These are phyloP conservation scores for Harlomillsia oculata DNA, from an alignment of 1,140 invertebrate species.

Conservation along the genomic window DNA sequence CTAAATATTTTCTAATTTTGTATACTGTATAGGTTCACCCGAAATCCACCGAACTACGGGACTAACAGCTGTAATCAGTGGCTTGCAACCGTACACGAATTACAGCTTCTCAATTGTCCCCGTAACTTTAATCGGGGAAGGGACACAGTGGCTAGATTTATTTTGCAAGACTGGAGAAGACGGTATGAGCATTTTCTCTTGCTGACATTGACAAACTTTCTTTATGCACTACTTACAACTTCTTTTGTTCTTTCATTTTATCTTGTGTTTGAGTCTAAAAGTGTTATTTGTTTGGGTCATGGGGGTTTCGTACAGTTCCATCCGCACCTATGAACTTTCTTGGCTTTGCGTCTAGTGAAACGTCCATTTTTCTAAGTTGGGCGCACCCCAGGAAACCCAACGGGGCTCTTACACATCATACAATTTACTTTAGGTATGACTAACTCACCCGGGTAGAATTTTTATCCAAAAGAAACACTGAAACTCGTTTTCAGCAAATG, in stretches of 20 bases:
- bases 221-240: too few species aligned
- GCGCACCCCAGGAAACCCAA: conserved; percentile 60
- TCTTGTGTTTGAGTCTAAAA: too few species aligned
- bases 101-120: conserved; percentile 72
- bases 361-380: conserved; percentile 65
- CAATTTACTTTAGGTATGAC: conserved; percentile 48
- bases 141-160: conserved; percentile 54
- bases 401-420: conserved; percentile 62
- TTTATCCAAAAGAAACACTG: neutral
- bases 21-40: conserved; percentile 34
- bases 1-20: neutral
- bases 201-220: too few species aligned
- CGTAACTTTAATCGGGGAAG: conserved; percentile 65
- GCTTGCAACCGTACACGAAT: conserved; percentile 57
- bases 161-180: conserved; percentile 65
- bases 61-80: conserved; percentile 47
- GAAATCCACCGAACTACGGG: conserved; percentile 51
- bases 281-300: too few species aligned
- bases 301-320: too few species aligned
- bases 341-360: conserved; percentile 55
- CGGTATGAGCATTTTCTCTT: conserved; percentile 42
- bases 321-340: conserved; percentile 63
- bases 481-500: too few species aligned
- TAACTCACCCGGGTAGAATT: too few species aligned
- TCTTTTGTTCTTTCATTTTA: too few species aligned